Evolutionary conservation across 2,113 vertebrate genomes (phyloP).

Genomic region (Notarius quadriscutis): DNA sequence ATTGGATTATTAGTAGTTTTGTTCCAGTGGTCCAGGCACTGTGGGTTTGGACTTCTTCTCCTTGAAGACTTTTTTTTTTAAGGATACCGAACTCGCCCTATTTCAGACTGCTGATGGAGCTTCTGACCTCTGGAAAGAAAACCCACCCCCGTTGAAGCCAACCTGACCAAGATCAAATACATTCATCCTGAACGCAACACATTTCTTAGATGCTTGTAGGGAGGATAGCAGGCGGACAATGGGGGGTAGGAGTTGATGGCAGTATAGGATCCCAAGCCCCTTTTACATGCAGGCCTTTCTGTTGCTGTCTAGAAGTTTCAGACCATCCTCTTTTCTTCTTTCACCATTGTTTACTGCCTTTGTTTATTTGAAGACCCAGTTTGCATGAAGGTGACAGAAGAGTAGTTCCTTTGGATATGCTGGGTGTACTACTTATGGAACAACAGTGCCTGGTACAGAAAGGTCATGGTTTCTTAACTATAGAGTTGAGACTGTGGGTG

Average conservation of each 20-base stretch:
- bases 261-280: conserved; percentile 6
- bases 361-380: conserved; percentile 46
- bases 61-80: not conserved
- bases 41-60: conserved; percentile 42
- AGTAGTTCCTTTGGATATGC: conserved; percentile 15
- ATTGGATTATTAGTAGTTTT: conserved; percentile 77
- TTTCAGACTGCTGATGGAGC: not conserved
- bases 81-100: not conserved
- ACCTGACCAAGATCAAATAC: conserved; percentile 27
- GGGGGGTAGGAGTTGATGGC: conserved; percentile 9
- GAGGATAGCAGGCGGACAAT: not conserved
- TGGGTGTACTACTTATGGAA: conserved; percentile 32
- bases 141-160: not conserved
- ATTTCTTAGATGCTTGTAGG: conserved; percentile 26
- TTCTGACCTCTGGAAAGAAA: not conserved
- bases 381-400: conserved; percentile 41
- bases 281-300: conserved; percentile 27
- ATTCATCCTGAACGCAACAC: conserved; percentile 22
- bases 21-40: conserved; percentile 54
- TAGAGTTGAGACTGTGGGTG: not conserved
- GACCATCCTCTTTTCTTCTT: conserved; percentile 22
- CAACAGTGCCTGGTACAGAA: conserved; percentile 8
- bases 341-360: conserved; percentile 46
- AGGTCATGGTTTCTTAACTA: not conserved
- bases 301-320: conserved; percentile 24